Percentiles rank a stretch among this genome's conserved stretches.
Evolutionary conservation across 2,797 vertebrate genomes (phyloP).

Genomic region (Labroides dimidiatus): DNA sequence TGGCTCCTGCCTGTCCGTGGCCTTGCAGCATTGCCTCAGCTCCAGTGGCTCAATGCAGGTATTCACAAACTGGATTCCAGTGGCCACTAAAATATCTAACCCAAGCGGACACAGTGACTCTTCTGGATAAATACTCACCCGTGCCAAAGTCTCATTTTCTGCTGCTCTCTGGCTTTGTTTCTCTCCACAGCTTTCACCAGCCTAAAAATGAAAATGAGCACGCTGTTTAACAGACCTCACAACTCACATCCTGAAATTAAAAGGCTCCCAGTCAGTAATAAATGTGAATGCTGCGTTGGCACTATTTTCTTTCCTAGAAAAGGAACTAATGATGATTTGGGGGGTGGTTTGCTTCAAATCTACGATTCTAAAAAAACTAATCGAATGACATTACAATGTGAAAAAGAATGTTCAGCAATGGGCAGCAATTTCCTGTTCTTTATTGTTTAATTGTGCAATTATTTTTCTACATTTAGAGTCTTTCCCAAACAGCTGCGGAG

Average conservation of each 20-base stretch:
- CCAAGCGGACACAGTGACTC: constrained; percentile 77
- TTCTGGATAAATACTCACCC: constrained; percentile 79
- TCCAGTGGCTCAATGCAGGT: constrained; percentile 80
- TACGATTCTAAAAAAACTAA: constrained; percentile 59
- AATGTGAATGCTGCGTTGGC: constrained; percentile 62
- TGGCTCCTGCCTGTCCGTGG: constrained; percentile 81
- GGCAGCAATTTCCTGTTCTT: constrained; percentile 58
- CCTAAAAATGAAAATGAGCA: constrained; percentile 61
- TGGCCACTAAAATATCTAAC: constrained; percentile 74
- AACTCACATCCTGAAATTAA: constrained; percentile 63
- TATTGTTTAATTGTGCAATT: constrained; percentile 65
- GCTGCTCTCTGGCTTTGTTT: constrained; percentile 60
- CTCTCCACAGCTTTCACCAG: constrained; percentile 30
- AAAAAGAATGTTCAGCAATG: constrained; percentile 47
- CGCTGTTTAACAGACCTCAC: constrained; percentile 61
- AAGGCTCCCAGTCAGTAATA: constrained; percentile 69
- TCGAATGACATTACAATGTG: constrained; percentile 53
- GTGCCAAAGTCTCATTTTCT: constrained; percentile 53
- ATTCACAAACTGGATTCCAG: constrained; percentile 82
- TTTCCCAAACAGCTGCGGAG: constrained; percentile 60
- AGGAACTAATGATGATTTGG: constrained; percentile 55
- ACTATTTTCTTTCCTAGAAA: constrained; percentile 55
- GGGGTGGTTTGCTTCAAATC: constrained; percentile 59
- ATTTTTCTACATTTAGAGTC: constrained; percentile 64
- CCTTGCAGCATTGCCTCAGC: constrained; percentile 65